Base-by-base conservation (phyloP, 2,797 vertebrate genomes). In the Danio choprae region DNA sequence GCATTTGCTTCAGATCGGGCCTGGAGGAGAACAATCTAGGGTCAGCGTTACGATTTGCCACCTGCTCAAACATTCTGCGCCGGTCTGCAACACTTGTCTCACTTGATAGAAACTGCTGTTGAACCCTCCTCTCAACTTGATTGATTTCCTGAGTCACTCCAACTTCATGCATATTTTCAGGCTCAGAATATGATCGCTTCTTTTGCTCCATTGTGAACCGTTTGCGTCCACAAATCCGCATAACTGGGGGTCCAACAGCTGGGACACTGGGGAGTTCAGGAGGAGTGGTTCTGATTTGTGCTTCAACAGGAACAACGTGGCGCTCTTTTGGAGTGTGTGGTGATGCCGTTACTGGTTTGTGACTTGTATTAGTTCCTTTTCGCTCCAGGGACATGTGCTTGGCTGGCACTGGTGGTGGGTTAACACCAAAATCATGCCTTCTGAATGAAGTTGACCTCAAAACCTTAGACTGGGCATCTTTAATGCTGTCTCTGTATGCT, bases 171-270 rank as follows among this genome's bases (percentile, higher is more conserved):
- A 99, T 95, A 87, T 94, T 97, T 86, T 98, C 97, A 0, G 98
- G 98, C 90, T 99, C 98, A 0, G 98, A 99, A 88, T 96, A 98
- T 0, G 96, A 99, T 0, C 95, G 91, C 81, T 98, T 98, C 91
- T 97, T 99, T 90, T 98, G 97, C 87, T 97, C 96, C 0, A 89
- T 85, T 0, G 94, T 95, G 84, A 99, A 90, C 62, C 97, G 95
- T 74, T 91, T 95, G 29, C 97, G 95, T 3, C 95, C 94, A 0
- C 97, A 94, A n/a, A 97, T 93, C 4, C 97, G 93, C 63, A 84
- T 7, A 0, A 90, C 1, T 0, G 92, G 88, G 60, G 90, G 90
- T 11, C 93, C 92, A 1, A 91, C 87, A 0, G 93, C 84, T 0
- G 91, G 90, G 15, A 90, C 3, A 4, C 74, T 88, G 77, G 93